Percentiles rank a stretch among this genome's conserved stretches.
phyloP scores from a whole-genome alignment of 2,113 vertebrate species.

The Xenopus borealis region DNA sequence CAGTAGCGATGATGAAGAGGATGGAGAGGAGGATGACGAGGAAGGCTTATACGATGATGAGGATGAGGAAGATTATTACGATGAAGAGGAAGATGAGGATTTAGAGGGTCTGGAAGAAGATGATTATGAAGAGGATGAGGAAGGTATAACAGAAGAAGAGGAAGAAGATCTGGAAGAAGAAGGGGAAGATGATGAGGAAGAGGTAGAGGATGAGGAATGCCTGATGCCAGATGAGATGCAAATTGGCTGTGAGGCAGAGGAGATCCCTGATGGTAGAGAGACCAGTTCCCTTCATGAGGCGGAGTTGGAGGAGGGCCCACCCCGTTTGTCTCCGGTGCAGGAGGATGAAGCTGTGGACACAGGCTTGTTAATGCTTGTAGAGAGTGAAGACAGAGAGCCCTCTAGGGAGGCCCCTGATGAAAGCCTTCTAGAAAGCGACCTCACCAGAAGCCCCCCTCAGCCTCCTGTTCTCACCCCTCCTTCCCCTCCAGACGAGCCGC shows the following conservation, averaged over 20 bases:
- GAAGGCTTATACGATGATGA: constrained; percentile 48
- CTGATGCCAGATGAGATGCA: constrained; percentile 42
- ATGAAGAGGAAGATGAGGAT: constrained; percentile 53
- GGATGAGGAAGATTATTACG: constrained; percentile 33
- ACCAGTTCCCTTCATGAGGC: not conserved
- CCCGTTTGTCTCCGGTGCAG: constrained; percentile 46
- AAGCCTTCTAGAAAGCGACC: constrained; percentile 22
- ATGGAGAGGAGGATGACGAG: constrained; percentile 61
- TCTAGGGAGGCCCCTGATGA: constrained; percentile 26
- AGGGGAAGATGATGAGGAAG: constrained; percentile 71
- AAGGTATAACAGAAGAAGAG: constrained; percentile 71
- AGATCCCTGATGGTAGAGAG: constrained; percentile 45
- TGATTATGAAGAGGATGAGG: constrained; percentile 72
- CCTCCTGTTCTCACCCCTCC: constrained; percentile 21
- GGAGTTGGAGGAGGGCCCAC: constrained; percentile 47
- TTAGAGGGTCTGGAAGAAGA: constrained; percentile 65
- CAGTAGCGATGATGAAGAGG: constrained; percentile 81
- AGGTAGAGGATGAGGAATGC: constrained; percentile 61
- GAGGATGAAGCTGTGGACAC: constrained; percentile 61
- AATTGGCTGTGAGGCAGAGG: constrained; percentile 42
- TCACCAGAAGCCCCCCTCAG: constrained; percentile 3
- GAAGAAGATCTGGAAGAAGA: constrained; percentile 69
- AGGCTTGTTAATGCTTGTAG: constrained; percentile 56
- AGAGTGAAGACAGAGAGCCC: constrained; percentile 19
- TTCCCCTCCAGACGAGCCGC: not conserved